phyloP scores from a whole-genome alignment of 2,113 vertebrate genomes.

The Sapayoa aenigma region DNA sequence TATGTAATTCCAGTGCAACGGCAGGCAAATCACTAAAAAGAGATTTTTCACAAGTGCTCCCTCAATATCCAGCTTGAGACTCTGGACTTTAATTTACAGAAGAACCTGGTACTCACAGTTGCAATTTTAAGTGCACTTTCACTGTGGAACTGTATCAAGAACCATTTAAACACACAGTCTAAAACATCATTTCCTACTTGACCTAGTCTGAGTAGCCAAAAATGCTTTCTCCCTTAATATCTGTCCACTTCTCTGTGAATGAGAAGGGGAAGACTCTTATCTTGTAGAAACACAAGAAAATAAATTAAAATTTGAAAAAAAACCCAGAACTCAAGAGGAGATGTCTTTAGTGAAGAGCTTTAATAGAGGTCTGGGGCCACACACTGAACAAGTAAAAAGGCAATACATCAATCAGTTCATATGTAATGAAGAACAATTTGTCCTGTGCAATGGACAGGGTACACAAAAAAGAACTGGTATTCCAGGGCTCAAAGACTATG shows the following conservation, averaged over 20 bases:
- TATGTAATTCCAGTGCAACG: neutral
- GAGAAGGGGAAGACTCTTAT: slow-evolving; percentile 29
- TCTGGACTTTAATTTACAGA: slow-evolving; percentile 39
- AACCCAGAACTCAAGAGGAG: slow-evolving; percentile 1
- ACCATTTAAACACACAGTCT: slow-evolving; percentile 8
- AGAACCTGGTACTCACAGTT: neutral
- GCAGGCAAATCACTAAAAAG: slow-evolving; percentile 8
- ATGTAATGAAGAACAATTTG: neutral
- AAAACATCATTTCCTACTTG: slow-evolving; percentile 39
- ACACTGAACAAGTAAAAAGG: neutral
- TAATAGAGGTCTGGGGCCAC: slow-evolving; percentile 18
- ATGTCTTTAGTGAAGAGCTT: slow-evolving; percentile 17
- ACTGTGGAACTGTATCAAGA: slow-evolving; percentile 4
- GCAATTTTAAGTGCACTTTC: slow-evolving; percentile 43
- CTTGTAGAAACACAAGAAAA: slow-evolving; percentile 55
- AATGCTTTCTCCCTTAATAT: slow-evolving; percentile 9
- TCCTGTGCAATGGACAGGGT: neutral
- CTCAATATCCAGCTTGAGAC: slow-evolving; percentile 34
- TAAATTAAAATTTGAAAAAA: slow-evolving; percentile 20
- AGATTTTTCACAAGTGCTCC: slow-evolving; percentile 29
- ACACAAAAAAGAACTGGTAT: neutral
- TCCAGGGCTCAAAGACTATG: neutral
- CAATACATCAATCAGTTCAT: neutral
- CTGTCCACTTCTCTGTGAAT: slow-evolving; percentile 20
- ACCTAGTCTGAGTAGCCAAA: slow-evolving; percentile 23